Evolutionary conservation across 2,888 invertebrate genomes (phyloP), one percentile per base, ranked within the genome.

Genomic region (Caenorhabditis sp.): DNA sequence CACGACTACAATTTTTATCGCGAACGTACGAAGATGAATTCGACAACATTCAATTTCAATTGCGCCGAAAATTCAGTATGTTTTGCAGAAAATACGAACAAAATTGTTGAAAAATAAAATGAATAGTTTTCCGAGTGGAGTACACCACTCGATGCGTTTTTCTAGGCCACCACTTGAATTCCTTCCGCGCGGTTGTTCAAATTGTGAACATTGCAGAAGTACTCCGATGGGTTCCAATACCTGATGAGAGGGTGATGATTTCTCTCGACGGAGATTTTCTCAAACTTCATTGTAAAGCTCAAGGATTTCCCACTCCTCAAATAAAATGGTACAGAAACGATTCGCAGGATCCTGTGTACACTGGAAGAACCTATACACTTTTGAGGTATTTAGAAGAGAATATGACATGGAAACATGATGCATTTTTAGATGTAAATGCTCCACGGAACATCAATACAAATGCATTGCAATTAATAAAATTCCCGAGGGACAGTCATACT

Each of bases 221-320:
- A 26, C 16, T 84, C 5, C 59, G 84, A 38, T 84, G 84, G 84
- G 49, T 56, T 14, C 47, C 44, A 19, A 49, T 51, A 4, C 38
- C 35, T 19, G 68, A 72, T 1, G 76, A 80, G 19, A 80, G 73
- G 51, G 68, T 84, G 16, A 59, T 68, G 38, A 41, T 73, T 5
- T 26, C 66, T 7, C 47, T 80, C 26, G 86, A 86, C 16, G 87
- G 87, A 0, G 56, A 74, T 19, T 83, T 79, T 12, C 72, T 89
- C 31, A 81, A 74, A 24, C 58, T 90, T 19, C 87, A 89, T 54
- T 92, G 93, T 19, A 87, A 90, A 66, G 93, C 93, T 1, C 89
- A 87, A 31, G 93, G 93, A 1, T 92, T 93, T 56, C 93, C 93
- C 2, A 91, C 90, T 64, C 93, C 93, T 4, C 84, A 89, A 6